phyloP scores from a whole-genome alignment of 2,113 vertebrate genomes.

The Nothocercus julius region DNA sequence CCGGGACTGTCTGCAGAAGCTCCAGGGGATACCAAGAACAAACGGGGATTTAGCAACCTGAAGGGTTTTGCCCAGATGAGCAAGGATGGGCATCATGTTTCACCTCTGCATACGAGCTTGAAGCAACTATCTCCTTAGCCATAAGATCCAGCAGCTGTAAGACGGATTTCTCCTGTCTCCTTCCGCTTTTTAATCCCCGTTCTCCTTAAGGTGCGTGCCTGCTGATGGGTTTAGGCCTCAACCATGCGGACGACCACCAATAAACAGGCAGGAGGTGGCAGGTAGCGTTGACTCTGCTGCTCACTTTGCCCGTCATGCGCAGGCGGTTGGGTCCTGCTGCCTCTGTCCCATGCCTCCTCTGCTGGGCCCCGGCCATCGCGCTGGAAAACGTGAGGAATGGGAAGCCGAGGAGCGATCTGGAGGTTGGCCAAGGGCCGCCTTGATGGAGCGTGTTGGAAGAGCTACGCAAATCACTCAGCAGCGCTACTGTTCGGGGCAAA shows the following conservation, averaged over 20 bases:
- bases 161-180: neutral
- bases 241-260: neutral
- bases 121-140: neutral
- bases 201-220: neutral
- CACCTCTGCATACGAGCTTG: neutral
- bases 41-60: no score
- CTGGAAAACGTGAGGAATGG: neutral
- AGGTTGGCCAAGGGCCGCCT: neutral
- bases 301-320: neutral
- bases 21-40: neutral
- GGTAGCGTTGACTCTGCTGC: neutral
- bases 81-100: neutral
- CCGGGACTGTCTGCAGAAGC: neutral
- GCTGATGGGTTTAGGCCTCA: neutral
- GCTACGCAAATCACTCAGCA: neutral
- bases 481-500: neutral
- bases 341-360: neutral
- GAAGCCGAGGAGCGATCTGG: neutral
- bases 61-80: neutral
- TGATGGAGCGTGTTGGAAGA: neutral
- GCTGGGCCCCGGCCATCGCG: neutral
- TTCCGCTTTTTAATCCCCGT: neutral
- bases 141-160: neutral
- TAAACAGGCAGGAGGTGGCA: neutral
- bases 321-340: neutral